These are phyloP conservation scores for Crenuchus spilurus DNA, from an alignment of 2,797 vertebrate species.

Conservation along the genomic window DNA sequence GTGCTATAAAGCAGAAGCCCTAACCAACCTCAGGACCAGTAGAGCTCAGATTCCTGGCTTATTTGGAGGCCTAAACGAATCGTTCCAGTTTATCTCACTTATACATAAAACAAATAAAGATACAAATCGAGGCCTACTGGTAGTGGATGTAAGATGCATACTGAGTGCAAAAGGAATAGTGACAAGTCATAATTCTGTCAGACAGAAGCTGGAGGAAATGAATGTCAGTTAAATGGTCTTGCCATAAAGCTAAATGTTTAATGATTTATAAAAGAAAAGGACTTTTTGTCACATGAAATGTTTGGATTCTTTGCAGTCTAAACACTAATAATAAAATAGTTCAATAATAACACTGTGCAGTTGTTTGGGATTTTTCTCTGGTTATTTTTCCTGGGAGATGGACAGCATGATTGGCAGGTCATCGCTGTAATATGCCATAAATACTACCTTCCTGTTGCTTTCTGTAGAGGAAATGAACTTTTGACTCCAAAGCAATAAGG, in stretches of 20 bases:
- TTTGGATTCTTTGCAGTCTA: too few species aligned
- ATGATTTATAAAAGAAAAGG: not conserved
- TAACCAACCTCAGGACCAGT: too few species aligned
- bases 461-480: slow-evolving; percentile 71
- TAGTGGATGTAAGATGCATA: not conserved
- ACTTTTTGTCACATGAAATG: not conserved
- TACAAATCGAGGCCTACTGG: not conserved
- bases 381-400: not conserved
- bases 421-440: slow-evolving; percentile 71
- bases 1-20: too few species aligned
- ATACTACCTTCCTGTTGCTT: slow-evolving; percentile 71
- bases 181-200: not conserved
- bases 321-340: not conserved
- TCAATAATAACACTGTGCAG: not conserved
- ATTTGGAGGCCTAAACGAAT: too few species aligned
- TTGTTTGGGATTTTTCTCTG: not conserved
- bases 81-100: too few species aligned
- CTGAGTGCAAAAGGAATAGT: not conserved
- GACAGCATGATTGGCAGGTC: slow-evolving; percentile 73
- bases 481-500: slow-evolving; percentile 66
- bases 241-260: not conserved
- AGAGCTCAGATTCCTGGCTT: too few species aligned
- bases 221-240: not conserved
- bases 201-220: not conserved
- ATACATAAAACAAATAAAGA: not conserved